Evolutionary conservation across 2,797 vertebrate species (phyloP).

Genomic region (Gymnothorax javanicus): DNA sequence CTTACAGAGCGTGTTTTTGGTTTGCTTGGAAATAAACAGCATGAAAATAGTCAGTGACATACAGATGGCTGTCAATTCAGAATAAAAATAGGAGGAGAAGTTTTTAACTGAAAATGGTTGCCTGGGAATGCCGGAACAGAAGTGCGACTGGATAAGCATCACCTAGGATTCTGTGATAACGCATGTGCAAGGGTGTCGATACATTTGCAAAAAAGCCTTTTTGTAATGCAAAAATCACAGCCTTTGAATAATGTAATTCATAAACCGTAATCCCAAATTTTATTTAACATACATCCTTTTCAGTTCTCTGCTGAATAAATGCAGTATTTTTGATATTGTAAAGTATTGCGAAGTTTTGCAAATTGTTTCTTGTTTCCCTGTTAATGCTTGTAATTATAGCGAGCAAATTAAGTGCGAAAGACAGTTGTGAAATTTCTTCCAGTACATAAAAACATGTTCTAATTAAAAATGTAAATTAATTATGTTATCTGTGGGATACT

Average conservation of each 20-base stretch:
- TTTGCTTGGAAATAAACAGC: background rate
- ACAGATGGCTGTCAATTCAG: background rate
- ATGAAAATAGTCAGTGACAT: background rate
- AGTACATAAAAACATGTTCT: background rate
- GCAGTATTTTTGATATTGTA: background rate
- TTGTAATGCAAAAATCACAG: background rate
- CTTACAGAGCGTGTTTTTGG: background rate
- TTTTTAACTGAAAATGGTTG: background rate
- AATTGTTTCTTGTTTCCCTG: background rate
- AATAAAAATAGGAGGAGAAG: background rate
- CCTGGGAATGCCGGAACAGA: background rate
- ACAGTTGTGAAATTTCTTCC: background rate
- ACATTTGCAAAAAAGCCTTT: background rate
- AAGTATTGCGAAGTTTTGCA: background rate
- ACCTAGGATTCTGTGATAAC: background rate
- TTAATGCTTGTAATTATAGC: background rate
- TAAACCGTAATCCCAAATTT: background rate
- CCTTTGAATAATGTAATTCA: background rate
- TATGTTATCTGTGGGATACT: background rate
- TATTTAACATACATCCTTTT: background rate
- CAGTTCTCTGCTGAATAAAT: background rate
- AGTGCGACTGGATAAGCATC: background rate
- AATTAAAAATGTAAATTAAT: background rate
- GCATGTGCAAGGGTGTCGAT: too few relatives aligned
- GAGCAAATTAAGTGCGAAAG: background rate